Evolutionary conservation across 2,797 vertebrate species (phyloP).

Genomic region (Halcyon chelicuti): DNA sequence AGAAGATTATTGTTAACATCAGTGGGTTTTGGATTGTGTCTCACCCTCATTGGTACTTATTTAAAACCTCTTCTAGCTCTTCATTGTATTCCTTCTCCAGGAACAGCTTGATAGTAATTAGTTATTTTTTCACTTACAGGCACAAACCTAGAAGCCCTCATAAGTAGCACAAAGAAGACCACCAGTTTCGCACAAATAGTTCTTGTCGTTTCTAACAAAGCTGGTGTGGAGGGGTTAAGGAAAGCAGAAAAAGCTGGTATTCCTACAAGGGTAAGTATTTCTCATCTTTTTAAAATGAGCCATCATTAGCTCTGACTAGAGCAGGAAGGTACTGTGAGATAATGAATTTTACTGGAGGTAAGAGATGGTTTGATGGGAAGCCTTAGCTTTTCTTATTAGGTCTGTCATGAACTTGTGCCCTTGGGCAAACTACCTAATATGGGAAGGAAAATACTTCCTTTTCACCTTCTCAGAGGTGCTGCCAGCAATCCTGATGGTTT

Average conservation of each 20-base stretch:
- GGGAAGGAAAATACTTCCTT: neutral
- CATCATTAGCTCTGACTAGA: neutral
- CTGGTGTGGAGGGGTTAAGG: conserved; percentile 88
- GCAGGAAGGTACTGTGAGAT: neutral
- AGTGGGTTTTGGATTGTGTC: neutral
- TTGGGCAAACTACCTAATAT: neutral
- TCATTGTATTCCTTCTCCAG: neutral
- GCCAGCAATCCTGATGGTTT: neutral
- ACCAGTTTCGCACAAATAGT: conserved; percentile 88
- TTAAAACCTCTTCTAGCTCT: neutral
- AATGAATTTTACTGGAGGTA: neutral
- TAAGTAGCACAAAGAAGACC: conserved; percentile 85
- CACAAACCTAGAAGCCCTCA: conserved; percentile 95
- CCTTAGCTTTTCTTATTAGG: neutral
- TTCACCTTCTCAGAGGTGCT: neutral
- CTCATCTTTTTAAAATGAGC: neutral
- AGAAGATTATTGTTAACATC: neutral
- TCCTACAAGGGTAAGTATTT: conserved; percentile 86
- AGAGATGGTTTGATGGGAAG: neutral
- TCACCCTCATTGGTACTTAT: neutral
- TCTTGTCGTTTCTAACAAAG: conserved; percentile 93
- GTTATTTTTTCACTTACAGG: conserved; percentile 76
- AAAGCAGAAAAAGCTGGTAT: conserved; percentile 90
- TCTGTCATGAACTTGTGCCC: neutral
- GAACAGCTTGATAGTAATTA: neutral